These are phyloP conservation scores for Hypolimnas misippus DNA, from an alignment of 2,888 invertebrate species.

Conservation along the genomic window DNA sequence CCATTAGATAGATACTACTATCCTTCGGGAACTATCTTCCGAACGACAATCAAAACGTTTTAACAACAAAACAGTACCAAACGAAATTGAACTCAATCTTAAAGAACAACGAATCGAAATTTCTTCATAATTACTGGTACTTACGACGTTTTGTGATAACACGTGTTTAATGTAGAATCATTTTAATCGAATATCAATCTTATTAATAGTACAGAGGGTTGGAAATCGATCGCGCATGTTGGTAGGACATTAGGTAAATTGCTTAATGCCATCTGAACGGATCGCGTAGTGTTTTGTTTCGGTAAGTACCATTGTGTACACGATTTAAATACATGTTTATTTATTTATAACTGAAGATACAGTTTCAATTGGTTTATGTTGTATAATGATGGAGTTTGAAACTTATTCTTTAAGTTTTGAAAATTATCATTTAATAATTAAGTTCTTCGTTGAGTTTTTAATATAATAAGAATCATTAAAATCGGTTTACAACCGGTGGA, in stretches of 20 bases:
- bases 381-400: too few species aligned
- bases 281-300: constrained; percentile 70
- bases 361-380: constrained; percentile 2
- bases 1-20: constrained; percentile 71
- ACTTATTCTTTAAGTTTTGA: too few species aligned
- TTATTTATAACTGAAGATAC: constrained; percentile 28
- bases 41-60: constrained; percentile 46
- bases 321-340: constrained; percentile 44
- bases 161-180: constrained; percentile 24
- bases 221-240: constrained; percentile 44
- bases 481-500: too few species aligned
- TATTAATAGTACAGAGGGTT: constrained; percentile 56
- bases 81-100: constrained; percentile 28
- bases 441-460: too few species aligned
- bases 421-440: too few species aligned
- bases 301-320: constrained; percentile 44
- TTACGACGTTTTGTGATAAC: constrained; percentile 35
- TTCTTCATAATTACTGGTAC: constrained; percentile 38
- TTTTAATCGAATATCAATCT: constrained; percentile 64
- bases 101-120: constrained; percentile 43
- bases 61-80: constrained; percentile 17
- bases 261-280: constrained; percentile 75
- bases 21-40: constrained; percentile 83
- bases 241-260: constrained; percentile 71
- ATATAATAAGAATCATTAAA: too few species aligned